A percentile compares a stretch with the other conserved stretches of the same genome.
Conservation (phyloP, 2,797 vertebrate species). For the Hemitrygon akajei region DNA sequence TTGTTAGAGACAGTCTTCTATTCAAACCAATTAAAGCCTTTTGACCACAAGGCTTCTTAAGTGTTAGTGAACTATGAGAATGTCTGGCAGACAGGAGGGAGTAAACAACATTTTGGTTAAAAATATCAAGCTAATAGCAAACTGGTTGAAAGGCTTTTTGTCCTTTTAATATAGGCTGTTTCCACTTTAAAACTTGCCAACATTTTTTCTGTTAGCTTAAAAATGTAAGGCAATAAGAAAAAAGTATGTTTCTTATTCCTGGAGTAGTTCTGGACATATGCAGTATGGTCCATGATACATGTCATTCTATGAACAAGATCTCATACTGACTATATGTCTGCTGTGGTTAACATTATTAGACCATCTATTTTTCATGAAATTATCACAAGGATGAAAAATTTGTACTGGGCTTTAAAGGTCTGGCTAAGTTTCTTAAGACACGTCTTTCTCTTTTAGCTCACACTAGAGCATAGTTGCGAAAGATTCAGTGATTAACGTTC, state of each 20-base stretch:
- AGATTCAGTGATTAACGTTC: not conserved
- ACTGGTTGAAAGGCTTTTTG: conserved; percentile 30
- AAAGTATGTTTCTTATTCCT: not conserved
- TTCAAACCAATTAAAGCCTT: conserved; percentile 29
- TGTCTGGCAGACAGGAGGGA: conserved; percentile 28
- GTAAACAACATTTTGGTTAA: conserved; percentile 30
- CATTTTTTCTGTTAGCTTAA: conserved; percentile 28
- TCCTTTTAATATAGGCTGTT: conserved; percentile 17
- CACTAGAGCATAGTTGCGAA: not conserved
- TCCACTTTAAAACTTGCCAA: conserved; percentile 16
- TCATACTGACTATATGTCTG: not conserved
- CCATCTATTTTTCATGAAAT: not conserved
- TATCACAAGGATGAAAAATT: not conserved
- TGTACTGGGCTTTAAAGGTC: not conserved
- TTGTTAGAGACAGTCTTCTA: conserved; percentile 31
- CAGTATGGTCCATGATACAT: not conserved
- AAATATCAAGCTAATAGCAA: conserved; percentile 21
- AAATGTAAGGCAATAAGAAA: not conserved
- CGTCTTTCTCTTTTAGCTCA: not conserved
- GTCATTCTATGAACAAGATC: not conserved
- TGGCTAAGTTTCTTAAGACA: not conserved
- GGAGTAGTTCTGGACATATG: not conserved
- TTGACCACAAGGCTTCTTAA: conserved; percentile 17
- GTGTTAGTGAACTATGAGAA: conserved; percentile 2
- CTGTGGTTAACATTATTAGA: conserved; percentile 5